A percentile compares a stretch with the other conserved stretches of the same genome.
Evolutionary conservation across 1,140 invertebrate genomes (phyloP).

Genomic region (Stenopsyche tienmushanensis): DNA sequence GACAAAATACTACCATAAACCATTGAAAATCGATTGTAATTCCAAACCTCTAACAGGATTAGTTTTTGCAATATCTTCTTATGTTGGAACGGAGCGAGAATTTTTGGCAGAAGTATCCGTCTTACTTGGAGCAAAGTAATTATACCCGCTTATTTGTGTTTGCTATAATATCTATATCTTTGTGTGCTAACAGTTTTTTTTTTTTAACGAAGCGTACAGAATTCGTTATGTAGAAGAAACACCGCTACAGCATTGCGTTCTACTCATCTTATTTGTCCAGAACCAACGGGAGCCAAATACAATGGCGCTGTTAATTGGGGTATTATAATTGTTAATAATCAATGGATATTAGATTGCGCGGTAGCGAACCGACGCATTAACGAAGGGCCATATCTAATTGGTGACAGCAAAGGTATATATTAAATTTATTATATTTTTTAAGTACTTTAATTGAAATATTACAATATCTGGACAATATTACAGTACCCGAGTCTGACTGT

Average conservation of each 20-base stretch:
- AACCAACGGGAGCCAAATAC: constrained; percentile 77
- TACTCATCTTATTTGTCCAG: constrained; percentile 78
- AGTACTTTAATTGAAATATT: not conserved
- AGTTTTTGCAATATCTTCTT: constrained; percentile 77
- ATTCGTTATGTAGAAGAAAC: constrained; percentile 42
- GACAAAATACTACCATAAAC: constrained; percentile 52
- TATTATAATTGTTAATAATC: constrained; percentile 69
- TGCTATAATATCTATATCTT: not conserved
- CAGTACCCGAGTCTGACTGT: not conserved
- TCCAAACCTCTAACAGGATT: constrained; percentile 66
- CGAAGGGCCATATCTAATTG: constrained; percentile 63
- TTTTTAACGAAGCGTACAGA: constrained; percentile 3
- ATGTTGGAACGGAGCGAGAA: constrained; percentile 66
- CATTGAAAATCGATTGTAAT: constrained; percentile 45
- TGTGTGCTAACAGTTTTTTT: not conserved
- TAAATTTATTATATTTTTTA: not conserved
- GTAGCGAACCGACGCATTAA: constrained; percentile 54
- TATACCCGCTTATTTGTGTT: constrained; percentile 24
- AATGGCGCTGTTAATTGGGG: constrained; percentile 81
- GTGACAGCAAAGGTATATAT: constrained; percentile 52
- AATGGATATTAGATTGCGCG: constrained; percentile 78
- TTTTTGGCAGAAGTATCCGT: constrained; percentile 70
- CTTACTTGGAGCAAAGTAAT: constrained; percentile 69
- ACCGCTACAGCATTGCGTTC: constrained; percentile 56
- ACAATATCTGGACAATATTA: not conserved